These are phyloP conservation scores for Pantherophis vulpinus DNA, from an alignment of 2,797 vertebrate genomes.

Conservation along the genomic window DNA sequence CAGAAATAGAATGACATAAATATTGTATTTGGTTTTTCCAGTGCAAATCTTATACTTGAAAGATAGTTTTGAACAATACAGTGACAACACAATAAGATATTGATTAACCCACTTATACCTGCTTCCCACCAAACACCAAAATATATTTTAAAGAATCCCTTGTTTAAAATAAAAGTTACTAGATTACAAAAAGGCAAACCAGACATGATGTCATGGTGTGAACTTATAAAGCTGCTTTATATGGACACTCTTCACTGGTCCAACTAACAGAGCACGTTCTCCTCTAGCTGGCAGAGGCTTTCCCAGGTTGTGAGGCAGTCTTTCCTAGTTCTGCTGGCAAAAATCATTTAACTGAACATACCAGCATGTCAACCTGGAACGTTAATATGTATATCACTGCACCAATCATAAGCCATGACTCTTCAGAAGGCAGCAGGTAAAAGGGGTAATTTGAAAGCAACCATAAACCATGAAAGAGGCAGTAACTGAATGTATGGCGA, in stretches of 20 bases:
- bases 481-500: constrained; percentile 76
- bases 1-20: not conserved
- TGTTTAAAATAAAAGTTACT: constrained; percentile 48
- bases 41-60: constrained; percentile 63
- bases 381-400: not conserved
- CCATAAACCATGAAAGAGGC: constrained; percentile 70
- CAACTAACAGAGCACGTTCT: not conserved
- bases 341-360: not conserved
- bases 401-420: not conserved
- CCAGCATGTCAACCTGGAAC: not conserved
- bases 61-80: constrained; percentile 63
- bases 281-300: not conserved
- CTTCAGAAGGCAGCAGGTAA: constrained; percentile 72
- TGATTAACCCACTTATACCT: constrained; percentile 73
- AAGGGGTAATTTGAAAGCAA: constrained; percentile 73
- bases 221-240: constrained; percentile 29
- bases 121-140: constrained; percentile 63
- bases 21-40: constrained; percentile 34
- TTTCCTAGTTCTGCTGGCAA: not conserved
- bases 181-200: constrained; percentile 37
- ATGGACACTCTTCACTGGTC: not conserved
- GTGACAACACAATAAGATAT: constrained; percentile 65
- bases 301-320: not conserved
- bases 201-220: constrained; percentile 58
- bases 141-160: constrained; percentile 45